Evolutionary conservation across 2,113 vertebrate genomes (phyloP).

Genomic region (Sinocyclocheilus rhinocerous): DNA sequence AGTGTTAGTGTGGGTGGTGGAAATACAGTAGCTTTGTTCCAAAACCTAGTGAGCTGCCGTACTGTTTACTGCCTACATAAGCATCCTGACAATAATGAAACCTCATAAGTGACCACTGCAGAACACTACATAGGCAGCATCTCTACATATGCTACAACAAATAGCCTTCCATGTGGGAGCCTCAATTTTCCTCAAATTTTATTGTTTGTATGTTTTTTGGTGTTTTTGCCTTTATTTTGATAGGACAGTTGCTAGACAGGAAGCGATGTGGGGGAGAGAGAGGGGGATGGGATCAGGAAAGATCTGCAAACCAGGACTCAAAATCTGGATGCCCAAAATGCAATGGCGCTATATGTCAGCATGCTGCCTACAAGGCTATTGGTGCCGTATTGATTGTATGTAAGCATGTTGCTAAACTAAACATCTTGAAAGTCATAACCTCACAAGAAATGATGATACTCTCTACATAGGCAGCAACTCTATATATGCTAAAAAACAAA

Average conservation of each 20-base stretch:
- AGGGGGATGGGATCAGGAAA: too few species aligned
- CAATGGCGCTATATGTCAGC: too few species aligned
- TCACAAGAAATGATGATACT: not conserved
- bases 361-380: too few species aligned
- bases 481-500: too few species aligned
- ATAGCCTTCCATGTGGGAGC: not conserved
- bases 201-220: too few species aligned
- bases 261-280: too few species aligned
- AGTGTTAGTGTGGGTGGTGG: constrained; percentile 31
- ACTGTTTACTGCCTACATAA: not conserved
- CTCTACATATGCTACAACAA: not conserved
- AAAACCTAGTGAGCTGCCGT: constrained; percentile 10
- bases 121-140: not conserved
- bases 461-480: too few species aligned
- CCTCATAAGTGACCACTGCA: not conserved
- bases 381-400: not conserved
- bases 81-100: not conserved
- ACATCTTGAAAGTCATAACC: not conserved
- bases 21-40: constrained; percentile 18
- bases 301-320: too few species aligned
- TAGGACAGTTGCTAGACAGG: too few species aligned
- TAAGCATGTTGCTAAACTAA: not conserved
- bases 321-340: too few species aligned
- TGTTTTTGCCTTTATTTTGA: too few species aligned
- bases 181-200: not conserved